Percentiles rank a stretch among this genome's conserved stretches.
Evolutionary conservation across 35 echinoderm and acorn worm species (phyloP).

Genomic region (Apostichopus japonicus): DNA sequence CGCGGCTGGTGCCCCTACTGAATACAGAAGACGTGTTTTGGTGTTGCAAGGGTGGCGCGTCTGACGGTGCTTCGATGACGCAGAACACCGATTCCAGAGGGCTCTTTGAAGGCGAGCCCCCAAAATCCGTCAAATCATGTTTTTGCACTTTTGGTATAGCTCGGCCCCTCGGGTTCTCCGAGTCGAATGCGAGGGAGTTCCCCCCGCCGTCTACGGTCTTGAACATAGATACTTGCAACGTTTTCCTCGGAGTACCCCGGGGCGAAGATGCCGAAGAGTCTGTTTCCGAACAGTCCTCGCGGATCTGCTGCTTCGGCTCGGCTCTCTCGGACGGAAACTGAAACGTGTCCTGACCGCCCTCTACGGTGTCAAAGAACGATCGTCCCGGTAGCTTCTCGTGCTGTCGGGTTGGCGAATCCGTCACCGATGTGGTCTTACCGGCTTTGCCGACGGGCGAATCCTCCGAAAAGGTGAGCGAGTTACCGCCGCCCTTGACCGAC

Average conservation of each 20-base stretch:
- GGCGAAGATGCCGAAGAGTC: constrained; percentile 56
- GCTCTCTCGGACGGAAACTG: constrained; percentile 81
- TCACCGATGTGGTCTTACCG: not conserved
- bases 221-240: constrained; percentile 64
- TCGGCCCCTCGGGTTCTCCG: constrained; percentile 32
- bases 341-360: constrained; percentile 73
- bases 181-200: constrained; percentile 83
- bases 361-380: constrained; percentile 55
- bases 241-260: constrained; percentile 8
- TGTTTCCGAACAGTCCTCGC: not conserved
- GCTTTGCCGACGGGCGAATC: constrained; percentile 23
- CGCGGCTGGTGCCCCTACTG: constrained; percentile 40
- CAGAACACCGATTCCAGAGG: constrained; percentile 64
- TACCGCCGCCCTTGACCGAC: constrained; percentile 69
- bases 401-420: constrained; percentile 51
- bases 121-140: constrained; percentile 52
- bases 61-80: constrained; percentile 60
- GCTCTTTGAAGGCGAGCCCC: constrained; percentile 58
- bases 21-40: constrained; percentile 66
- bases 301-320: constrained; percentile 36
- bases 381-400: constrained; percentile 41
- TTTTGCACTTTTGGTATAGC: constrained; percentile 48
- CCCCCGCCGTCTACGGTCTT: constrained; percentile 78
- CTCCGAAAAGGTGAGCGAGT: constrained; percentile 80
- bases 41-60: constrained; percentile 9